Evolutionary conservation across 53 echinoderm and acorn worm species (phyloP), one percentile per base, ranked within the genome.

Genomic region (Astropecten irregularis): DNA sequence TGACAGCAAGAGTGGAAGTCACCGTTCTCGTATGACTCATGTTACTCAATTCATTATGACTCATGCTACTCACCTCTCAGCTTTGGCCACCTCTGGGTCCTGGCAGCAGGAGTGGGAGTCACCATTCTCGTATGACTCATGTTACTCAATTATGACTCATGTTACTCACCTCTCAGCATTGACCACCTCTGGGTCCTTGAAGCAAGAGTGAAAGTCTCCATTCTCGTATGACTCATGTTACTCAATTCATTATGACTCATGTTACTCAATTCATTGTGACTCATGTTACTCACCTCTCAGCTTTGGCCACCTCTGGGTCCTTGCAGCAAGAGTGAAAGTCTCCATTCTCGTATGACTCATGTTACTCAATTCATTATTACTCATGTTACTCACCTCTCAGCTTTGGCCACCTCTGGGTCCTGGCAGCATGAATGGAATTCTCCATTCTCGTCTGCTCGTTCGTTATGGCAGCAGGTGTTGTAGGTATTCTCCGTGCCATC

Each of bases 371-470:
- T n/a, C n/a, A n/a, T n/a, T n/a, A n/a, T n/a, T n/a, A n/a, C n/a
- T n/a, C n/a, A n/a, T n/a, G n/a, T n/a, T n/a, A n/a, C 85, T 84
- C 67, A 95, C 95, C 85, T 89, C 31, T 76, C 92, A 8, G 59
- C 67, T 23, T 21, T 55, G 22, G 85, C 74, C 15, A 38, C 77
- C 0, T 62, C 81, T 11, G 88, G 82, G 40, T 89, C 89, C 49
- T 95, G 57, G 33, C 95, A 95, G 59, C 95, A 95, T 0, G 90
- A 73, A 50, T 95, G 92, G 31, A 57, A 87, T 54, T 95, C 88
- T 14, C 95, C 95, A 44, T 92, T 86, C n/a, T 86, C 89, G 54
- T 95, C 95, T 0, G 95, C 85, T 33, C 88, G 23, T 54, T 95
- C 95, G 49, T 86, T 88, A 32, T 69, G 81, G 53, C 95, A 95